These are phyloP conservation scores for Campylomormyrus tamandua DNA, from an alignment of 2,113 vertebrate species.

Conservation along the genomic window DNA sequence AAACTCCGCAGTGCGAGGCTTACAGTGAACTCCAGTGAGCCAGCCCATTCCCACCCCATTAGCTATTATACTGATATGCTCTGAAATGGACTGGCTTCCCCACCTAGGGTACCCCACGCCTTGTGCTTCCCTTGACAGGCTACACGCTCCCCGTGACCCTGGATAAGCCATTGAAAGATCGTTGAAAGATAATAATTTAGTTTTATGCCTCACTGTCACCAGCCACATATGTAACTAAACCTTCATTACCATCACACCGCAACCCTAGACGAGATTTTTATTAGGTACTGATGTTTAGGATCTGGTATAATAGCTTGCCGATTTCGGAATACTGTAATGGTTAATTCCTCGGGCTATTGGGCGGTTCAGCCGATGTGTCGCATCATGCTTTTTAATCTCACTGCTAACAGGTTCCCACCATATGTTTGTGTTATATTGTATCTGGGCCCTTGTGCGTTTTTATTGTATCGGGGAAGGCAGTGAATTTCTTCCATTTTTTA, in stretches of 20 bases:
- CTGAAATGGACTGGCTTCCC: background rate
- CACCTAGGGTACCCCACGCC: background rate
- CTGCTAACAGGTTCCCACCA: conserved; percentile 22
- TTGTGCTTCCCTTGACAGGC: background rate
- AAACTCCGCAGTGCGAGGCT: background rate
- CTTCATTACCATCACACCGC: background rate
- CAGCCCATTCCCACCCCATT: background rate
- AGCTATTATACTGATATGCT: background rate
- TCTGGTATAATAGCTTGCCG: background rate
- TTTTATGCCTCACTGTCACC: background rate
- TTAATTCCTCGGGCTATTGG: background rate
- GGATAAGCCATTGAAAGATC: background rate
- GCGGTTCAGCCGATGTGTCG: background rate
- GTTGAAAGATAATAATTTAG: background rate
- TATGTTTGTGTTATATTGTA: conserved; percentile 47
- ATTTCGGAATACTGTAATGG: background rate
- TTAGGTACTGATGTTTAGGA: background rate
- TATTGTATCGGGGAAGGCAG: conserved; percentile 43
- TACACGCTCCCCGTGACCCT: background rate
- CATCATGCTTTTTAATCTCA: background rate
- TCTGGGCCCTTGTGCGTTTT: conserved; percentile 43
- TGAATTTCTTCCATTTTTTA: conserved; percentile 36
- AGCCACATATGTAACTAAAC: background rate
- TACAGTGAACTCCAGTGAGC: background rate
- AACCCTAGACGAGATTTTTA: background rate